Percentiles rank a stretch among this genome's conserved stretches.
Evolutionary conservation across 2,888 invertebrate genomes (phyloP).

Genomic region (Silvanus unidentatus): DNA sequence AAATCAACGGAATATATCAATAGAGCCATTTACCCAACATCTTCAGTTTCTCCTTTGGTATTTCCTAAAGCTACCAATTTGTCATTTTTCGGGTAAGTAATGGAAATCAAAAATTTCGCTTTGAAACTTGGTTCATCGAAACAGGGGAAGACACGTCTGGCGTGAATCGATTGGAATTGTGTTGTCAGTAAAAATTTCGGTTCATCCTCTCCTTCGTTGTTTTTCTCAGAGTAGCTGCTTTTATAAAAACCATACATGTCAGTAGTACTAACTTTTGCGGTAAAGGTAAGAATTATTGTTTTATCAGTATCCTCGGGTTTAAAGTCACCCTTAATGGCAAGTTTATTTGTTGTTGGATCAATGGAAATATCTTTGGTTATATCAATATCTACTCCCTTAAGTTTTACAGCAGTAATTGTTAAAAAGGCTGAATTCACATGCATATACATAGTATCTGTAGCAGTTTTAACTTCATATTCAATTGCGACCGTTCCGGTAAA

Average conservation of each 20-base stretch:
- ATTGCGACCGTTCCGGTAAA: slow-evolving; percentile 15
- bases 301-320: slow-evolving; percentile 2
- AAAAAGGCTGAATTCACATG: slow-evolving; percentile 19
- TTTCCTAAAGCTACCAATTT: slow-evolving; percentile 15
- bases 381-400: slow-evolving; percentile 7
- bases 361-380: slow-evolving; percentile 9
- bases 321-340: neutral
- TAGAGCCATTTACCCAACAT: neutral
- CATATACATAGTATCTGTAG: slow-evolving; percentile 11
- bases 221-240: slow-evolving; percentile 22
- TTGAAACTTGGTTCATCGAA: slow-evolving; percentile 29
- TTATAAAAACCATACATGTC: slow-evolving; percentile 27
- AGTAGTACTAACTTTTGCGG: slow-evolving; percentile 15
- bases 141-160: slow-evolving; percentile 26
- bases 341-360: slow-evolving; percentile 10
- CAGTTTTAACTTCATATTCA: slow-evolving; percentile 4
- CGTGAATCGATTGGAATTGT: slow-evolving; percentile 23
- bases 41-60: slow-evolving; percentile 10
- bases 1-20: neutral
- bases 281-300: slow-evolving; percentile 8
- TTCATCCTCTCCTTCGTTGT: slow-evolving; percentile 5
- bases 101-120: slow-evolving; percentile 20
- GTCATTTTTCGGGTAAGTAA: slow-evolving; percentile 16
- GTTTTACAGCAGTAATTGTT: slow-evolving; percentile 10
- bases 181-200: slow-evolving; percentile 24